These are phyloP conservation scores for Acrocephalus arundinaceus DNA, from an alignment of 2,113 vertebrate species.

Conservation along the genomic window DNA sequence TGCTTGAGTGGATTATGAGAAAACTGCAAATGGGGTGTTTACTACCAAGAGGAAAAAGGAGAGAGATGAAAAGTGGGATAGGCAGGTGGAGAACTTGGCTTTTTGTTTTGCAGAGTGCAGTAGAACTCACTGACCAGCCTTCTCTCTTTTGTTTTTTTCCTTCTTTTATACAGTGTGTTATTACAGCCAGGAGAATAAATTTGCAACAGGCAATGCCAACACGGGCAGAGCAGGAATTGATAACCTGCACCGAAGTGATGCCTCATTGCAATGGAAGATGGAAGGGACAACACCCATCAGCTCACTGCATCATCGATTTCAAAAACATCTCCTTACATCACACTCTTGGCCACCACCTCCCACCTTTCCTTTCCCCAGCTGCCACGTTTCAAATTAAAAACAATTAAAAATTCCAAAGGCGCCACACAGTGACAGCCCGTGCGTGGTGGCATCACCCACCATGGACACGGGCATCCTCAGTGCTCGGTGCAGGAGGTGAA, in stretches of 20 bases:
- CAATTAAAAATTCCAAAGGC: neutral
- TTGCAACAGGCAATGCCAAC: neutral
- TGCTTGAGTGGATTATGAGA: constrained; percentile 1
- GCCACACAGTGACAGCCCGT: neutral
- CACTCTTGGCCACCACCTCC: neutral
- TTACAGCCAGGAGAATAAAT: neutral
- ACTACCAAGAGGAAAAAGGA: neutral
- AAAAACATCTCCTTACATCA: neutral
- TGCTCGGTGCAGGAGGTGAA: neutral
- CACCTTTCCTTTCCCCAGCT: neutral
- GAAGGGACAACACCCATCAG: neutral
- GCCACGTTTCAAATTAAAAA: neutral
- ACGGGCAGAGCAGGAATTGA: neutral
- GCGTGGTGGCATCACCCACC: neutral
- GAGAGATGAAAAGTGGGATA: neutral
- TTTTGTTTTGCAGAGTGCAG: neutral
- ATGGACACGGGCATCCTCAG: rapidly evolving
- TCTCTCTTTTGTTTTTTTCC: neutral
- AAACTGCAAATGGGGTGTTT: constrained; percentile 1
- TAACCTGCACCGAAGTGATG: neutral
- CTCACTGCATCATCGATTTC: neutral
- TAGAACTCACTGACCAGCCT: neutral
- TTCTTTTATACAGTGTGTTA: neutral
- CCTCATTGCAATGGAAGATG: neutral
- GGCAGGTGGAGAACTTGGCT: neutral